These are phyloP conservation scores for Raja brachyura DNA, from an alignment of 2,113 vertebrate species.

Conservation along the genomic window DNA sequence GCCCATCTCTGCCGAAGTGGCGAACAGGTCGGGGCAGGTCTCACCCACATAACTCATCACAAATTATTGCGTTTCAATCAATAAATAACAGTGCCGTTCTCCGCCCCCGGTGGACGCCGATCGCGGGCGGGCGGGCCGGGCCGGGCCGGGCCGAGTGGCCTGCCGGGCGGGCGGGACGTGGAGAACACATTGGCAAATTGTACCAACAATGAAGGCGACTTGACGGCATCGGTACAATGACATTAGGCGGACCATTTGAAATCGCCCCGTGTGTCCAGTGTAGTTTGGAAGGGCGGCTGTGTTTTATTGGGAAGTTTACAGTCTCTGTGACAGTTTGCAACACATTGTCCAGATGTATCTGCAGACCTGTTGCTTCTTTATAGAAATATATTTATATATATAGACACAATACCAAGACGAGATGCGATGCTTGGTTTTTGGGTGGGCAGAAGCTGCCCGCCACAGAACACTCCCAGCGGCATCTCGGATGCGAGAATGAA, in stretches of 20 bases:
- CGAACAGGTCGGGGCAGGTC: slow-evolving; percentile 13
- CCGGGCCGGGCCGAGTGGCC: no score
- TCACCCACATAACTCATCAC: slow-evolving; percentile 16
- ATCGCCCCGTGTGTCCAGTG: neutral
- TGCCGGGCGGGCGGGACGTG: neutral
- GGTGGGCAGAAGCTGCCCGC: neutral
- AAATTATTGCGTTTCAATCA: neutral
- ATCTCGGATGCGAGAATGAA: neutral
- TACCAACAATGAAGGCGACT: neutral
- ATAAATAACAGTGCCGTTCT: neutral
- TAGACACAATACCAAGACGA: neutral
- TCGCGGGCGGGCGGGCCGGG: neutral
- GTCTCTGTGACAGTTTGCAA: neutral
- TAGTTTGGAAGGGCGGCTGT: neutral
- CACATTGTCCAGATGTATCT: neutral
- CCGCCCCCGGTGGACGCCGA: neutral
- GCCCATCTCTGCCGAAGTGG: neutral
- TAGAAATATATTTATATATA: neutral
- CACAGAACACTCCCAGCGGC: neutral
- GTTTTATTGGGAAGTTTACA: neutral
- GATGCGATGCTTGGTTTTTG: neutral
- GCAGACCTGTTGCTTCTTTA: neutral
- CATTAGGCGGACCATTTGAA: neutral
- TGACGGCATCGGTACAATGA: neutral
- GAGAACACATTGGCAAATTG: neutral